Evolutionary conservation across 2,113 vertebrate species (phyloP).

Genomic region (Saccopteryx bilineata): DNA sequence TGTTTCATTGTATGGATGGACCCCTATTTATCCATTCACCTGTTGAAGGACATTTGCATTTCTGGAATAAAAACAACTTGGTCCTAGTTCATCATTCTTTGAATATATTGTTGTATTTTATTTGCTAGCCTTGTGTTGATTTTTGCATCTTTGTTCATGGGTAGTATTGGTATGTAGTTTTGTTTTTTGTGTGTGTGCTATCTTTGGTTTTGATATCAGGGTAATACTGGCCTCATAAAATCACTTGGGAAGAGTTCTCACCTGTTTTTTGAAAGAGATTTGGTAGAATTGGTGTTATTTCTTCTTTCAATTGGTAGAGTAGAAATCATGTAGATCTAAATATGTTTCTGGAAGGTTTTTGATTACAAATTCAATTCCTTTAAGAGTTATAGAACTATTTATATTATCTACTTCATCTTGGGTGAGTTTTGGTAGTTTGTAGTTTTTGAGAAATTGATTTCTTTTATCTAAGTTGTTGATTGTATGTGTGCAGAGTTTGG

Average conservation of each 20-base stretch:
- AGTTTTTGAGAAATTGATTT: neutral
- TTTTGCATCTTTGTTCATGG: neutral
- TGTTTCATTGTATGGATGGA: neutral
- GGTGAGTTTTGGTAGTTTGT: neutral
- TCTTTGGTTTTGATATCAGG: neutral
- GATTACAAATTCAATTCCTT: constrained; percentile 13
- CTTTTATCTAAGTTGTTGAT: neutral
- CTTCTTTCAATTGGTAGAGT: neutral
- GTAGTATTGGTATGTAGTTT: neutral
- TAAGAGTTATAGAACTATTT: neutral
- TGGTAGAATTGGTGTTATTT: neutral
- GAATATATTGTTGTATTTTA: neutral
- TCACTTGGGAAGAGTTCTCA: neutral
- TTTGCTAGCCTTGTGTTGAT: neutral
- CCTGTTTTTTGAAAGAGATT: neutral
- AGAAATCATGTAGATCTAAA: neutral
- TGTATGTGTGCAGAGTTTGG: neutral
- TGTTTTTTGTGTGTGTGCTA: neutral
- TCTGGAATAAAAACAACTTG: neutral
- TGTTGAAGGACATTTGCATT: neutral
- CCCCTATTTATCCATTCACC: neutral
- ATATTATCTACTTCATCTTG: neutral
- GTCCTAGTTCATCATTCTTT: neutral
- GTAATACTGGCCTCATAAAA: neutral
- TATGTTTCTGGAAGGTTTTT: neutral